A percentile compares a stretch with the other conserved stretches of the same genome.
Conservation (phyloP, 2,888 invertebrate genomes). For the Drosophila vallismaia region DNA sequence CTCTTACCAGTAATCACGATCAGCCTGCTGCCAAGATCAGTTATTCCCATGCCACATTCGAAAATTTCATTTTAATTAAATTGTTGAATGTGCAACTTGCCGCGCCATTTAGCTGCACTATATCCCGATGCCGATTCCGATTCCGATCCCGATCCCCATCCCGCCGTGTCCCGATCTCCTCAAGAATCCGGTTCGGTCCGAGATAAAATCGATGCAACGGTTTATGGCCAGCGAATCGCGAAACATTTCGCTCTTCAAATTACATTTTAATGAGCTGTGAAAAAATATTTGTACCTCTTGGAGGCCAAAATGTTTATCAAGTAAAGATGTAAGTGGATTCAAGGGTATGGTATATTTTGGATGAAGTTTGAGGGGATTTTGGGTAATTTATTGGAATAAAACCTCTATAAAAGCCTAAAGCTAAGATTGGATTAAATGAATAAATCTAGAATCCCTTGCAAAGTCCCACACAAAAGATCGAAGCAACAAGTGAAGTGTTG, state of each 20-base stretch:
- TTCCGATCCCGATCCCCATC: neutral
- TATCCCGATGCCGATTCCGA: neutral
- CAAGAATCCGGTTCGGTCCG: constrained; percentile 6
- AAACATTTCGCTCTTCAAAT: constrained; percentile 72
- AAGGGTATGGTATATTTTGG: no score
- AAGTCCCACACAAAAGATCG: constrained; percentile 7
- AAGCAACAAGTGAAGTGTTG: constrained; percentile 22
- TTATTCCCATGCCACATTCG: constrained; percentile 47
- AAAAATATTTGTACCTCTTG: constrained; percentile 72
- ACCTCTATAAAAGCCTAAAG: neutral
- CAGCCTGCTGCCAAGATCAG: constrained; percentile 51
- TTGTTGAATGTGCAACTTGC: constrained; percentile 73
- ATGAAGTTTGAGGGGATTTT: neutral
- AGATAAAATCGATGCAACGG: constrained; percentile 72
- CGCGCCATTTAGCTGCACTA: constrained; percentile 58
- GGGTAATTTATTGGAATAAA: no score
- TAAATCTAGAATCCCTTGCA: neutral
- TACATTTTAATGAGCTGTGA: constrained; percentile 79
- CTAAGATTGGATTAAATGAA: no score
- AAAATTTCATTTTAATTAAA: constrained; percentile 80
- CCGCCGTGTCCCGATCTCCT: neutral
- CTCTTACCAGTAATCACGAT: constrained; percentile 40
- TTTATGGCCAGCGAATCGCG: constrained; percentile 62
- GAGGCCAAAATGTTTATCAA: constrained; percentile 3
- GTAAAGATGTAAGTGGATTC: neutral